phyloP scores from a whole-genome alignment of 2,113 vertebrate genomes.

The Mellivora capensis region DNA sequence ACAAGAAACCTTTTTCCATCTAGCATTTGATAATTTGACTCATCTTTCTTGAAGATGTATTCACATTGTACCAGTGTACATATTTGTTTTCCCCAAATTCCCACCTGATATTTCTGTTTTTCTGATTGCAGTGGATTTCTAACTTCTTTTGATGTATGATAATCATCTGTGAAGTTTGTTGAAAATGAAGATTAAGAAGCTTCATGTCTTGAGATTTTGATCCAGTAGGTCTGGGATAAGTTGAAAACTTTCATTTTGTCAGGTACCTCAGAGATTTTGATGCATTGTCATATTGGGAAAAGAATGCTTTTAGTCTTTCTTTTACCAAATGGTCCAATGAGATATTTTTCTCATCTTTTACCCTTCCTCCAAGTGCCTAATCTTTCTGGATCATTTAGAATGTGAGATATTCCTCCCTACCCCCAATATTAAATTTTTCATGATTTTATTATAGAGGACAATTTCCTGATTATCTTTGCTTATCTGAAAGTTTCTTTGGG shows the following conservation, averaged over 20 bases:
- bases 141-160: neutral
- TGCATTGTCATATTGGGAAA: neutral
- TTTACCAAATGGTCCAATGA: neutral
- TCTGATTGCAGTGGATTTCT: neutral
- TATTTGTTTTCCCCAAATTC: neutral
- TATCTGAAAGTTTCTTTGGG: neutral
- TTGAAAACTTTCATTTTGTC: neutral
- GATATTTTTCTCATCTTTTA: neutral
- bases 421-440: neutral
- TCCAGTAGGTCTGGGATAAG: neutral
- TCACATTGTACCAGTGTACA: neutral
- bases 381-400: neutral
- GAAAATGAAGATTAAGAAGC: neutral
- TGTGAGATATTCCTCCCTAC: neutral
- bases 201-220: neutral
- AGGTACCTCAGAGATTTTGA: neutral
- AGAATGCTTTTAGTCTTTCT: neutral
- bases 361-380: neutral
- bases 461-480: neutral
- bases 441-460: neutral
- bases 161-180: neutral
- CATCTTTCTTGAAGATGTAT: neutral
- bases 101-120: neutral
- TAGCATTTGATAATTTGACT: neutral
- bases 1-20: neutral